phyloP scores from a whole-genome alignment of 2,113 vertebrate species.

The Tenrec ecaudatus region DNA sequence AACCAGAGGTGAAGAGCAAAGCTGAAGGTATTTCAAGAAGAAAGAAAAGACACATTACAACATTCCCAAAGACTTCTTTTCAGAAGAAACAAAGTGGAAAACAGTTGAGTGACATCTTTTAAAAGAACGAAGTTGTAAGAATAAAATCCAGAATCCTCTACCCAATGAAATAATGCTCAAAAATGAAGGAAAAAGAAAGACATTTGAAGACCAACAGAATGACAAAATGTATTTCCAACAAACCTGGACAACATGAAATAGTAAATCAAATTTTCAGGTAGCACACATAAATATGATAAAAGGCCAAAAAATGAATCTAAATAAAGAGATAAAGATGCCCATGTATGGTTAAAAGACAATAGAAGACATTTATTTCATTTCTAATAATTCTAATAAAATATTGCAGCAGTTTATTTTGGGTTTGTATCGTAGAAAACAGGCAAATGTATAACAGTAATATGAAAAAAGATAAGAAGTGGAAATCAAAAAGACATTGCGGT shows the following conservation, averaged over 20 bases:
- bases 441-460: not conserved
- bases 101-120: not conserved
- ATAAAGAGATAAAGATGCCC: not conserved
- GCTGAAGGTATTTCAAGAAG: not conserved
- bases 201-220: not conserved
- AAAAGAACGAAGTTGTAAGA: not conserved
- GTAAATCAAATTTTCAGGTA: not conserved
- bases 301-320: constrained; percentile 23
- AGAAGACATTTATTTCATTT: not conserved
- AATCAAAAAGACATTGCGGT: not conserved
- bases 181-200: not conserved
- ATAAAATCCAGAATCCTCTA: not conserved
- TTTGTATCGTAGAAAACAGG: not conserved
- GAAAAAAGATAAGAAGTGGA: not conserved
- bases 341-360: not conserved
- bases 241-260: not conserved
- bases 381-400: not conserved
- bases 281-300: not conserved
- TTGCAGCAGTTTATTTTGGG: not conserved
- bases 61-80: not conserved
- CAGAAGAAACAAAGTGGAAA: not conserved
- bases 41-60: not conserved
- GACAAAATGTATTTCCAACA: not conserved
- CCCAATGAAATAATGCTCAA: not conserved
- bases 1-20: not conserved